Conservation (phyloP, 2,113 vertebrate species). For the Typhlomys cinereus region DNA sequence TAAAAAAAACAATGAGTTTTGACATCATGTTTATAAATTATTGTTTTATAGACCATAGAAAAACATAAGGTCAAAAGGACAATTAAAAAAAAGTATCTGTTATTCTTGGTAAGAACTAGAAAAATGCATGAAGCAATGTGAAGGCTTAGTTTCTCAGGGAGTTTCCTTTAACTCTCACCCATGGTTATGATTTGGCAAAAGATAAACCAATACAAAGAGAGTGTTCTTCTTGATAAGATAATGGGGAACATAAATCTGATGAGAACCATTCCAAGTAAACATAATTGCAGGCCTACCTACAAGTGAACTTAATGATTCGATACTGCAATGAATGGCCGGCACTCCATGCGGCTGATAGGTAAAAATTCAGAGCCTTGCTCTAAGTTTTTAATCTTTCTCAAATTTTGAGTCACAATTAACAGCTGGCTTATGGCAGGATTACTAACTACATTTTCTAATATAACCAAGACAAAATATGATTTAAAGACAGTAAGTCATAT, state of each 20-base stretch:
- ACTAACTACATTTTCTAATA: slow-evolving; percentile 59
- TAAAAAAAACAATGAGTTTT: slow-evolving; percentile 81
- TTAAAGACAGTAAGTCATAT: slow-evolving; percentile 68
- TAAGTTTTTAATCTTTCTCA: slow-evolving; percentile 54
- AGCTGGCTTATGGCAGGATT: slow-evolving; percentile 40
- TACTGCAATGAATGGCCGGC: background rate
- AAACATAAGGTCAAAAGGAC: slow-evolving; percentile 76
- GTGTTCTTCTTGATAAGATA: background rate
- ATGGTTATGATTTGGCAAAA: slow-evolving; percentile 52
- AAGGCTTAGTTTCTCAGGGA: slow-evolving; percentile 45
- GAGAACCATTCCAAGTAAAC: slow-evolving; percentile 1
- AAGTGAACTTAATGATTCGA: background rate
- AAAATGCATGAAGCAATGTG: slow-evolving; percentile 59
- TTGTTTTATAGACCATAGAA: slow-evolving; percentile 75
- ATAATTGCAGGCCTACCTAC: background rate
- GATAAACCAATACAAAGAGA: slow-evolving; percentile 20
- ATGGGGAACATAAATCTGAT: background rate
- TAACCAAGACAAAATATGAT: slow-evolving; percentile 56
- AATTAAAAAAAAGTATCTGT: slow-evolving; percentile 76
- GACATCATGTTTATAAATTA: slow-evolving; percentile 72
- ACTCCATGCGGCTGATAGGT: slow-evolving; percentile 5
- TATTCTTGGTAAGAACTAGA: slow-evolving; percentile 69
- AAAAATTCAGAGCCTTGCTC: slow-evolving; percentile 53
- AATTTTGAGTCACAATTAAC: slow-evolving; percentile 52
- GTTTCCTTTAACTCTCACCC: slow-evolving; percentile 59